phyloP scores from a whole-genome alignment of 2,113 vertebrate genomes.

The Gymnobelideus leadbeateri region DNA sequence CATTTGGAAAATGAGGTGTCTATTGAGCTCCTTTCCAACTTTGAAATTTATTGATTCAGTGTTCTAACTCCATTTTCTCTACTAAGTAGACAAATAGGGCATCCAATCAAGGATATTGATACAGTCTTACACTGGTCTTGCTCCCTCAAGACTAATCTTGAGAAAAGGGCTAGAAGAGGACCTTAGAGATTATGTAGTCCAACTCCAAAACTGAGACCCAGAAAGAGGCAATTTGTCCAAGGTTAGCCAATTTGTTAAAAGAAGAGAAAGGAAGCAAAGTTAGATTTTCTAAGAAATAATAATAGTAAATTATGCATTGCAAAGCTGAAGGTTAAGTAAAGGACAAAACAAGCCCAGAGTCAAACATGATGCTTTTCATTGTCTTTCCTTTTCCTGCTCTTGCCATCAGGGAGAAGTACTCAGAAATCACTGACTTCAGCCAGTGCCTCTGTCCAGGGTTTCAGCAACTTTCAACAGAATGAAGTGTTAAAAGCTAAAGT shows the following conservation, averaged over 20 bases:
- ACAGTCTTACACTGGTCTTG: not conserved
- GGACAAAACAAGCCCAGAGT: not conserved
- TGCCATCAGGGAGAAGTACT: not conserved
- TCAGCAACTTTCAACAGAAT: conserved; percentile 54
- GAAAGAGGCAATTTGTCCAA: not conserved
- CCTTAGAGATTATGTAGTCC: not conserved
- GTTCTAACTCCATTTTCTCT: not conserved
- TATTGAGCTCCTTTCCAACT: not conserved
- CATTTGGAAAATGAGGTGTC: not conserved
- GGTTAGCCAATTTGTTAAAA: not conserved
- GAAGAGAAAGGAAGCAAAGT: not conserved
- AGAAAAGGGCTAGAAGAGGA: not conserved
- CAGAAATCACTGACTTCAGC: not conserved
- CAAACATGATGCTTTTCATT: not conserved
- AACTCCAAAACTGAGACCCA: not conserved
- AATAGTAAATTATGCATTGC: conserved; percentile 34
- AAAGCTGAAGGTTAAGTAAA: conserved; percentile 43
- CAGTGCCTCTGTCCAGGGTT: not conserved
- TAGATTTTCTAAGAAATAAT: not conserved
- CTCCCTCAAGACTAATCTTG: not conserved
- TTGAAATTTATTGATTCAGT: not conserved
- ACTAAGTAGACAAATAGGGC: not conserved
- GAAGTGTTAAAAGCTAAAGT: conserved; percentile 26
- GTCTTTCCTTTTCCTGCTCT: not conserved
- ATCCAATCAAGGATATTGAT: not conserved